These are phyloP conservation scores for Drosophila subquinaria DNA, from an alignment of 2,888 invertebrate genomes.

Conservation along the genomic window DNA sequence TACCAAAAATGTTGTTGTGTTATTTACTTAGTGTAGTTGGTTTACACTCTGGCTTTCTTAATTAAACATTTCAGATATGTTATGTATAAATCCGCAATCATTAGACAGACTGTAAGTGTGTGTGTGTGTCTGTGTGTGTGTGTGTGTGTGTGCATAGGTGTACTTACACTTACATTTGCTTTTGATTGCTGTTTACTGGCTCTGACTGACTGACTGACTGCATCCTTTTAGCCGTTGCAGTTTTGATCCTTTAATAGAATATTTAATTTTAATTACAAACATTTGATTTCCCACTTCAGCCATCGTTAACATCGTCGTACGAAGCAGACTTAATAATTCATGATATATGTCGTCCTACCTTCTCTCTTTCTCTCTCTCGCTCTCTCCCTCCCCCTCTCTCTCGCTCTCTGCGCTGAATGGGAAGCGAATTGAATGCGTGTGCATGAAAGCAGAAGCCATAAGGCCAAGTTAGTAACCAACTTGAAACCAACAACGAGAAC, in stretches of 20 bases:
- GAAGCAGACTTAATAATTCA: slow-evolving; percentile 70
- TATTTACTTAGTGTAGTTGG: slow-evolving; percentile 27
- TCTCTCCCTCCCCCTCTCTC: neutral
- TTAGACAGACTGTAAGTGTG: neutral
- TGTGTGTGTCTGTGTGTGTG: neutral
- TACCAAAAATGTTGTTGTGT: neutral
- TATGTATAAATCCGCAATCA: slow-evolving; percentile 48
- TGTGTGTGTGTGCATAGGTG: slow-evolving; percentile 36
- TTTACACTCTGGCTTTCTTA: slow-evolving; percentile 38
- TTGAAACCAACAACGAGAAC: slow-evolving; percentile 6
- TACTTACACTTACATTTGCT: slow-evolving; percentile 62
- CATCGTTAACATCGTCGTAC: slow-evolving; percentile 23
- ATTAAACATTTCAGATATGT: slow-evolving; percentile 78
- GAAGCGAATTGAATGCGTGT: slow-evolving; percentile 70
- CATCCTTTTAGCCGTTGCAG: slow-evolving; percentile 76
- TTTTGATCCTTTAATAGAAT: slow-evolving; percentile 82
- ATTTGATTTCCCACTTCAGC: slow-evolving; percentile 81
- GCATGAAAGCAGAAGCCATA: slow-evolving; percentile 66
- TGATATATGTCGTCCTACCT: slow-evolving; percentile 49
- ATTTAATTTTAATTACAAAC: slow-evolving; percentile 82
- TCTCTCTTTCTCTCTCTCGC: neutral
- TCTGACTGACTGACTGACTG: slow-evolving; percentile 48
- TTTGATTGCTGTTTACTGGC: slow-evolving; percentile 79
- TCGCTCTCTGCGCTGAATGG: slow-evolving; percentile 52
- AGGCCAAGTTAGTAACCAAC: slow-evolving; percentile 55